These are phyloP conservation scores for Astyanax mexicanus DNA, from an alignment of 2,797 vertebrate genomes.

Conservation along the genomic window DNA sequence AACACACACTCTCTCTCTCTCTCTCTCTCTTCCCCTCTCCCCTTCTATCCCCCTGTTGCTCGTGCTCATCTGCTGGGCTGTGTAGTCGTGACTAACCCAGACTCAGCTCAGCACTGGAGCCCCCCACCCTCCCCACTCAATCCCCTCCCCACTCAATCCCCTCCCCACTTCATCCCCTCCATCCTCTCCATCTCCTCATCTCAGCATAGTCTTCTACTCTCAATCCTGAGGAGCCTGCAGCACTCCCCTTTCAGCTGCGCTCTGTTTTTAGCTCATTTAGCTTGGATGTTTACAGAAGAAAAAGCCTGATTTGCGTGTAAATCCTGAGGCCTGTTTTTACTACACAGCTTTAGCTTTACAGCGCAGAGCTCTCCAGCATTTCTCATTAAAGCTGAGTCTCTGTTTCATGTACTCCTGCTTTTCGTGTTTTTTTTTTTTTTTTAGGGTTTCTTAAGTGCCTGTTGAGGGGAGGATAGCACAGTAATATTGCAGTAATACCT, in stretches of 20 bases:
- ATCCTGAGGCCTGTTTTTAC: background rate
- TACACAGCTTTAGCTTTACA: background rate
- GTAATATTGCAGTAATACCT: no score
- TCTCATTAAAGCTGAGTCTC: background rate
- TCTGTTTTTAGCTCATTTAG: slow-evolving; percentile 16
- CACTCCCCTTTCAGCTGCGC: slow-evolving; percentile 40
- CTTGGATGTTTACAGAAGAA: background rate
- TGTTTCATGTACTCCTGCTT: no score
- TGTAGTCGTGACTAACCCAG: slow-evolving; percentile 76
- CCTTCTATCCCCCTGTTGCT: slow-evolving; percentile 64
- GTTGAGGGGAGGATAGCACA: no score
- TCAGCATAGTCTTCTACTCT: slow-evolving; percentile 43
- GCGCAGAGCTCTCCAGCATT: background rate
- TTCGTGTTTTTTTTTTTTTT: slow-evolving; percentile 2
- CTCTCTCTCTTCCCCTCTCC: slow-evolving; percentile 9
- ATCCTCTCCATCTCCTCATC: no score
- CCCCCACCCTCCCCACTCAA: background rate
- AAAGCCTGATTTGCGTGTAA: background rate
- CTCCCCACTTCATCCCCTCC: slow-evolving; percentile 26
- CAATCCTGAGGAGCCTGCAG: slow-evolving; percentile 35
- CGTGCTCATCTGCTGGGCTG: slow-evolving; percentile 68
- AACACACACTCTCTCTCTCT: no score
- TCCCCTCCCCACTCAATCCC: slow-evolving; percentile 38
- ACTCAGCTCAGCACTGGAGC: slow-evolving; percentile 55
- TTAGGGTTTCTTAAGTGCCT: background rate